Base-by-base conservation (phyloP, 2,888 invertebrate species). In the Clunio marinus region DNA sequence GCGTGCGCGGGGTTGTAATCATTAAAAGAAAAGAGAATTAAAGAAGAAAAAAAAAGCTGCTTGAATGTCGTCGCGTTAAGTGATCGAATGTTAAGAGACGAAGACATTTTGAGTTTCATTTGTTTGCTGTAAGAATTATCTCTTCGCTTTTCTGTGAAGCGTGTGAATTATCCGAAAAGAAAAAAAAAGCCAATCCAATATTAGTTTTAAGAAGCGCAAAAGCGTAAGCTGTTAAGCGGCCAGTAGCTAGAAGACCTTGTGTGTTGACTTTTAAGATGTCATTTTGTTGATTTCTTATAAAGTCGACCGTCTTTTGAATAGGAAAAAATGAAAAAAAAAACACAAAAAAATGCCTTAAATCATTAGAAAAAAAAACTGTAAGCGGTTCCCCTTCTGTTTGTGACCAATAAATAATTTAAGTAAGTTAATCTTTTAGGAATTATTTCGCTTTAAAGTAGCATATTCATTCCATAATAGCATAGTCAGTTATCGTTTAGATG, bases 401-500 rank as follows among this genome's bases (percentile, higher is more conserved):
- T 22, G 51, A 51, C 51, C 51, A 51, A n/a, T n/a, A n/a, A n/a
- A n/a, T 51, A 8, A 8, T 51, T 22, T 51, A 22, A 7, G 51
- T n/a, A 51, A 20, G 35, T 32, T 32, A 7, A 41, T 41, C 41
- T 41, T n/a, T 41, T 41, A 41, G 41, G 41, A 41, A 41, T 41
- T 41, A 15, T 41, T 41, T 41, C 10, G 41, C 41, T 41, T n/a
- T n/a, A n/a, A 51, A 51, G 17, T 51, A 51, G 17, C 51, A n/a
- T 51, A 51, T 51, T 51, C 51, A 51, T 51, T n/a, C 5, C 51
- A 51, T 51, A 20, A 57, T 27, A 57, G 57, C 15, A 25, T 57
- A 57, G 57, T 57, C 57, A 57, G 57, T 57, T 57, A 57, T 57
- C 57, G 25, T 57, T 57, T n/a, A 13, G 27, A 57, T 20, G 57